These are phyloP conservation scores for Poecilia picta DNA, from an alignment of 2,797 vertebrate genomes.

Conservation along the genomic window DNA sequence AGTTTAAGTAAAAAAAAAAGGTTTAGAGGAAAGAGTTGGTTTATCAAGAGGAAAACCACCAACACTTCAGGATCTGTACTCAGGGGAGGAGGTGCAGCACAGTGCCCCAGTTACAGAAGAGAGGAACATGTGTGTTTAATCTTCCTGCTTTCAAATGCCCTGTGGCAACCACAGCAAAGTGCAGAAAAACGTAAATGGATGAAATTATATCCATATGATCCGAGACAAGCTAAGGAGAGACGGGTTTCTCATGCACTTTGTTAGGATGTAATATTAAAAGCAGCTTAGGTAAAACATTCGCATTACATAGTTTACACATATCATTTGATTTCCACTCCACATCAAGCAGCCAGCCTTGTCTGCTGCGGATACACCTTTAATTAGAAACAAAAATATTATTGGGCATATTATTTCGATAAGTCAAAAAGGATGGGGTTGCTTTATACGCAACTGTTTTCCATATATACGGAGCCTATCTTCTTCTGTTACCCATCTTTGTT, in stretches of 20 bases:
- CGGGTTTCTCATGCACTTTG: conserved; percentile 85
- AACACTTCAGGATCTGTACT: conserved; percentile 83
- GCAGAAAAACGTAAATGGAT: conserved; percentile 87
- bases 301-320: conserved; percentile 89
- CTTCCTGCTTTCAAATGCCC: conserved; percentile 86
- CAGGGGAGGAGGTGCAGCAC: conserved; percentile 73
- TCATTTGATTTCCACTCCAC: conserved; percentile 81
- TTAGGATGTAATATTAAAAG: conserved; percentile 86
- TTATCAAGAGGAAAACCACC: conserved; percentile 81
- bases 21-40: conserved; percentile 49
- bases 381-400: conserved; percentile 55
- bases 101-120: conserved; percentile 78
- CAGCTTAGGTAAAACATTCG: conserved; percentile 85
- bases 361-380: conserved; percentile 67
- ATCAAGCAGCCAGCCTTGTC: conserved; percentile 75
- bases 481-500: neutral
- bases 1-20: conserved; percentile 44
- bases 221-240: conserved; percentile 86
- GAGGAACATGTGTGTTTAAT: conserved; percentile 87
- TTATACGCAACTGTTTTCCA: conserved; percentile 25
- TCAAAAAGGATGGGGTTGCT: neutral
- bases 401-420: neutral
- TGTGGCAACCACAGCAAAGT: conserved; percentile 87
- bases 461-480: conserved; percentile 6
- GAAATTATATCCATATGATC: conserved; percentile 91